phyloP scores from a whole-genome alignment of 2,113 vertebrate genomes.

The Pseudolaguvia tuberculata region DNA sequence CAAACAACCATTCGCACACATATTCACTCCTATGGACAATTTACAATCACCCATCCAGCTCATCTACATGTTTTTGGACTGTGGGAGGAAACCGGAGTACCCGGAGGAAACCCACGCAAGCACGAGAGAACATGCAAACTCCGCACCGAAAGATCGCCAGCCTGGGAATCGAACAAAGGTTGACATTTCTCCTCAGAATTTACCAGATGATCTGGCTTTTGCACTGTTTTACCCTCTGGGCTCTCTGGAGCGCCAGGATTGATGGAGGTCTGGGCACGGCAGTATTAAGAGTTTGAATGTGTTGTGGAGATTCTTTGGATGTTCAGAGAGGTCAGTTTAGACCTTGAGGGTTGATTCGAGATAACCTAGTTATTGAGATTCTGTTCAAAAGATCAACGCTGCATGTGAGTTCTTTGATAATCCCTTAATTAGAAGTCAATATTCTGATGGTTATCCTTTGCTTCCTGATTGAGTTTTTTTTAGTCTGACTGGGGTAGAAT shows the following conservation, averaged over 20 bases:
- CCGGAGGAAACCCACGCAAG: no score
- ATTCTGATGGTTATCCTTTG: constrained; percentile 1
- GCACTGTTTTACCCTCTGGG: constrained; percentile 7
- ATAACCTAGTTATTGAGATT: constrained; percentile 17
- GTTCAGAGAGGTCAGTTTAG: constrained; percentile 20
- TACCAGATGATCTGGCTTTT: not conserved
- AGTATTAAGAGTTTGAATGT: constrained; percentile 21
- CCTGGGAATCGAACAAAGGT: not conserved
- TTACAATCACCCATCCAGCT: no score
- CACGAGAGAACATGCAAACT: no score
- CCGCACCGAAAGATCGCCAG: no score
- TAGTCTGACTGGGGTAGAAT: not conserved
- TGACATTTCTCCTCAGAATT: constrained; percentile 20
- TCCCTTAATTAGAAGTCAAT: constrained; percentile 28
- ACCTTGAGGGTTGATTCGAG: constrained; percentile 14
- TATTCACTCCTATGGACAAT: no score
- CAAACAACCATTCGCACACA: no score
- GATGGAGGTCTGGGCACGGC: constrained; percentile 14
- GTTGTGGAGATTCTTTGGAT: constrained; percentile 12
- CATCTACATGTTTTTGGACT: no score
- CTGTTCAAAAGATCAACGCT: constrained; percentile 9
- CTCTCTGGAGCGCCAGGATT: constrained; percentile 22
- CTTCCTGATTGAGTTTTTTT: not conserved
- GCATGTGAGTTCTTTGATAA: constrained; percentile 3
- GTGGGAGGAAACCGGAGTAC: no score